These are phyloP conservation scores for Zosterops japonicus DNA, from an alignment of 2,113 vertebrate genomes.

Conservation along the genomic window DNA sequence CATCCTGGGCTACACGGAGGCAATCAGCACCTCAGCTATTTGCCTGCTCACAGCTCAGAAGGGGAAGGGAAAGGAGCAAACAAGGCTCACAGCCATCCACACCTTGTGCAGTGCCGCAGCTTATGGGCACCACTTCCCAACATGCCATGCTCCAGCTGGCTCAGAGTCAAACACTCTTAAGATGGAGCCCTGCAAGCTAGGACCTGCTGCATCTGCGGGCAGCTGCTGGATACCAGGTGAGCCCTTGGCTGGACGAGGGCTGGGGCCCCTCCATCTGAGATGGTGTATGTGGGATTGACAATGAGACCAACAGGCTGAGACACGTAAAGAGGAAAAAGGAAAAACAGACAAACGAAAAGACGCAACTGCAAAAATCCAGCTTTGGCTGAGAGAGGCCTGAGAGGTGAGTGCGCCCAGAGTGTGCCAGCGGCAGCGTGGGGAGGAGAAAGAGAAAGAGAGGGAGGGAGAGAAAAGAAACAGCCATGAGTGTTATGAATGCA, in stretches of 20 bases:
- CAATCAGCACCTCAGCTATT: not conserved
- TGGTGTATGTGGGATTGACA: constrained; percentile 25
- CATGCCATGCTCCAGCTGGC: constrained; percentile 4
- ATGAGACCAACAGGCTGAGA: constrained; percentile 56
- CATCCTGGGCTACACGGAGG: not conserved
- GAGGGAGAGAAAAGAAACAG: constrained; percentile 80
- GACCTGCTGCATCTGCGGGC: constrained; percentile 21
- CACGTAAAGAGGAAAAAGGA: constrained; percentile 59
- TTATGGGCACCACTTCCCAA: constrained; percentile 8
- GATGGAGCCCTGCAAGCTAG: constrained; percentile 47
- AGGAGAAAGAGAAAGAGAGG: constrained; percentile 64
- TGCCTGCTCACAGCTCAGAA: not conserved
- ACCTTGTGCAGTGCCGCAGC: constrained; percentile 1
- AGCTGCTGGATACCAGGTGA: constrained; percentile 49
- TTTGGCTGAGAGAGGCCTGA: constrained; percentile 98
- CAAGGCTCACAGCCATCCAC: not conserved
- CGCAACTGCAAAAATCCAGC: constrained; percentile 99
- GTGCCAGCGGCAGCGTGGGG: constrained; percentile 84
- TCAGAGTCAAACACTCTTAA: constrained; percentile 9
- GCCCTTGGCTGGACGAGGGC: constrained; percentile 49
- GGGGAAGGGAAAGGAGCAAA: constrained; percentile 10
- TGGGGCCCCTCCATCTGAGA: constrained; percentile 44
- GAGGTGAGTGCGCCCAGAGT: constrained; percentile 76
- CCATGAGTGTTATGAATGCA: constrained; percentile 78
- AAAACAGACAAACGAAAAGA: constrained; percentile 82